Evolutionary conservation across 2,797 vertebrate genomes (phyloP).

Genomic region (Anas bernieri): DNA sequence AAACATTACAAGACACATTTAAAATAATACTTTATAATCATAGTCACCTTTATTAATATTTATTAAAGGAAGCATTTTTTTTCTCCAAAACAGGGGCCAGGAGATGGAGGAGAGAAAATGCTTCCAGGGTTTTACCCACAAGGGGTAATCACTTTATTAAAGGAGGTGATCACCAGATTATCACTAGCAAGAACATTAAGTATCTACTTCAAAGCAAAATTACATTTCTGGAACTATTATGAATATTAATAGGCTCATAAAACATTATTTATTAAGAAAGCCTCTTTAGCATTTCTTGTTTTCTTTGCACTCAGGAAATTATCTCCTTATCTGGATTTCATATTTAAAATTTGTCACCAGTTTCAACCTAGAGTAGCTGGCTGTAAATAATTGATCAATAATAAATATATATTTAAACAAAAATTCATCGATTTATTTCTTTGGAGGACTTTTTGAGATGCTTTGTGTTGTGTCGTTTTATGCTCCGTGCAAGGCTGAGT

Average conservation of each 20-base stretch:
- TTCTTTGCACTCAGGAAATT: neutral
- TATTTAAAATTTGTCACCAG: neutral
- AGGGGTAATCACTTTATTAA: neutral
- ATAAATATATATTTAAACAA: neutral
- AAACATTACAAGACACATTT: neutral
- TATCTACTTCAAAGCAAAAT: neutral
- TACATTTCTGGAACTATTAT: neutral
- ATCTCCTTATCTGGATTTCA: neutral
- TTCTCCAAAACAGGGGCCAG: fast-evolving
- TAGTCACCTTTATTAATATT: neutral
- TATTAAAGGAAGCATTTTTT: neutral
- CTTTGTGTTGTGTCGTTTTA: neutral
- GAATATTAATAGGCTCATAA: slow-evolving; percentile 8
- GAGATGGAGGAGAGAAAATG: neutral
- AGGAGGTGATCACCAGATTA: neutral
- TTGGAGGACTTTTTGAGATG: neutral
- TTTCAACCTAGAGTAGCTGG: neutral
- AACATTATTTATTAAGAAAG: neutral
- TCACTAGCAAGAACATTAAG: neutral
- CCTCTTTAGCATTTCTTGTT: neutral
- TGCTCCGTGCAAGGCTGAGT: neutral
- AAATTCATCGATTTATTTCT: neutral
- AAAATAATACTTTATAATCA: neutral
- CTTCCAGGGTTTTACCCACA: neutral
- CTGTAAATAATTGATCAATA: neutral